Conservation (phyloP, 2,113 vertebrate genomes). For the Silurus meridionalis region DNA sequence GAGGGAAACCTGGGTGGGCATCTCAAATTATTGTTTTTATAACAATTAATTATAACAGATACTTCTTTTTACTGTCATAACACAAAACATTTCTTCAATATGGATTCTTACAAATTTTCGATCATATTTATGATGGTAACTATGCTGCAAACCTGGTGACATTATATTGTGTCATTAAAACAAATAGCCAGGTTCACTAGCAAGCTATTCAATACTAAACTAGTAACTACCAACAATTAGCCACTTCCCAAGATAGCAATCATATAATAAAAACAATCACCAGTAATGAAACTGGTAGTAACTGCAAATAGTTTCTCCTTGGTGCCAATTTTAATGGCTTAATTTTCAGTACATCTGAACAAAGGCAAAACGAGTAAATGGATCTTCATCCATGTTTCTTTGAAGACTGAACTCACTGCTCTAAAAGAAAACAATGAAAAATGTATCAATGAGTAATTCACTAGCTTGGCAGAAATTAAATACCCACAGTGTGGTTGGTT, state of each 20-base stretch:
- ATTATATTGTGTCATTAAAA: neutral
- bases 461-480: conserved; percentile 14
- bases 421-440: neutral
- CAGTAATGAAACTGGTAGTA: neutral
- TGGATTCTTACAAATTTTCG: too few relatives aligned
- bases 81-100: too few relatives aligned
- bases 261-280: neutral
- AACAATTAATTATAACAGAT: too few relatives aligned
- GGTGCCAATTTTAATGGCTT: neutral
- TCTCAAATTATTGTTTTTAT: too few relatives aligned
- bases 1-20: too few relatives aligned
- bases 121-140: too few relatives aligned
- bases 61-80: too few relatives aligned
- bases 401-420: neutral
- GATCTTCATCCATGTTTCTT: neutral
- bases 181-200: neutral
- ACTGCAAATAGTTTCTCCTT: neutral
- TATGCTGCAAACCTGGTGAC: neutral
- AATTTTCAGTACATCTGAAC: neutral
- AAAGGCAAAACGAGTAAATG: neutral
- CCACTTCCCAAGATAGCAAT: neutral
- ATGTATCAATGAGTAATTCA: neutral
- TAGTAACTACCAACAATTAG: neutral
- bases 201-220: neutral
- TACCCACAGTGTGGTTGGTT: neutral